phyloP scores from a whole-genome alignment of 2,113 vertebrate species.

The Cranoglanis bouderius region DNA sequence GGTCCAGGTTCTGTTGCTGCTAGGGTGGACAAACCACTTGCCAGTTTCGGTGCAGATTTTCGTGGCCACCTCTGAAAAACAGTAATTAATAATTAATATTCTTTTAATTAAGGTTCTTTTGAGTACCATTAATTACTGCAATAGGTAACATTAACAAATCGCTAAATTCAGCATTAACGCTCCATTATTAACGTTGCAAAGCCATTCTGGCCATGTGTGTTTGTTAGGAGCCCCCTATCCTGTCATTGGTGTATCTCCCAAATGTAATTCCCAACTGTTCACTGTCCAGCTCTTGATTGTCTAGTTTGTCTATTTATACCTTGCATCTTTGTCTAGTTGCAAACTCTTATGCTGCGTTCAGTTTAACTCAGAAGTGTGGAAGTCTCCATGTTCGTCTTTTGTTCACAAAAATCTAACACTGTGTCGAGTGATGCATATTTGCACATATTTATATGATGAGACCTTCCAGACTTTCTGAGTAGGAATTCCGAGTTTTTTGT shows the following conservation, averaged over 20 bases:
- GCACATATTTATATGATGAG: neutral
- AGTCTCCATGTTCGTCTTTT: neutral
- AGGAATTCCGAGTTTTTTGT: neutral
- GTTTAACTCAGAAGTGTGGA: neutral
- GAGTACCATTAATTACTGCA: neutral
- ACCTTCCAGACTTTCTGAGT: neutral
- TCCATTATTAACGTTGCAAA: neutral
- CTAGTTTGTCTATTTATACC: neutral
- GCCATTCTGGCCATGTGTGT: neutral
- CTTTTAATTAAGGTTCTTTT: neutral
- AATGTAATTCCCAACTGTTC: neutral
- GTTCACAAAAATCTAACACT: neutral
- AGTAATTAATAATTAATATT: too few relatives aligned
- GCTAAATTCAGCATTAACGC: neutral
- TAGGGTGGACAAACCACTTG: conserved; percentile 88
- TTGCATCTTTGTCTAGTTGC: neutral
- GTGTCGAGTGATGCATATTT: neutral
- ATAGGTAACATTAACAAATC: neutral
- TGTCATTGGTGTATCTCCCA: neutral
- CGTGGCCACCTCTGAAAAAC: conserved; percentile 79
- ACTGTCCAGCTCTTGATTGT: neutral
- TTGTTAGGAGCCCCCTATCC: neutral
- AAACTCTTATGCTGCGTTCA: neutral
- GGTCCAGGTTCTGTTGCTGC: conserved; percentile 92
- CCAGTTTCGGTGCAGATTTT: conserved; percentile 87